Conservation (phyloP, 2,888 invertebrate genomes). For the Aphidoletes aphidimyza region DNA sequence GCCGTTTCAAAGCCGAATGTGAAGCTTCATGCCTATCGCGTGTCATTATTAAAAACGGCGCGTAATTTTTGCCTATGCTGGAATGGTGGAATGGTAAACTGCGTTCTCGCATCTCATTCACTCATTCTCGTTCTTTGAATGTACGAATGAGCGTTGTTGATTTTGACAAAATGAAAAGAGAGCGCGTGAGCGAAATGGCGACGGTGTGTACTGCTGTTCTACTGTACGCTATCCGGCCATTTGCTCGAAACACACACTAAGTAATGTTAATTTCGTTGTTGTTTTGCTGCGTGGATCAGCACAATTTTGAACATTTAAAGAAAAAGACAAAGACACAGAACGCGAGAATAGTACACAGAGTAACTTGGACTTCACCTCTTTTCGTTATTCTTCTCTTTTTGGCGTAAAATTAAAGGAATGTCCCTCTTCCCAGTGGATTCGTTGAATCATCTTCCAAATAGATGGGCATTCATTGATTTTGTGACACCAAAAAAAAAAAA, state of each 20-base stretch:
- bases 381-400: constrained; percentile 15
- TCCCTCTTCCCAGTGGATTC: not conserved
- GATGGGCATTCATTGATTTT: not conserved
- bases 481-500: too few relatives aligned
- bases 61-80: not conserved
- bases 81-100: too few relatives aligned
- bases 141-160: not conserved
- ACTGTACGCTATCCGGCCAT: too few relatives aligned
- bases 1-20: not conserved
- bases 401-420: not conserved
- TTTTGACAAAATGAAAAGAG: not conserved
- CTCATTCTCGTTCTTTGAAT: too few relatives aligned
- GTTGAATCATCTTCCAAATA: not conserved
- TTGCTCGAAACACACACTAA: too few relatives aligned
- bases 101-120: too few relatives aligned
- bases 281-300: not conserved
- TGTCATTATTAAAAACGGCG: constrained; percentile 1
- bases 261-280: constrained; percentile 35
- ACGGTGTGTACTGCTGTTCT: not conserved
- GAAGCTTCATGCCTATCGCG: not conserved
- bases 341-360: not conserved
- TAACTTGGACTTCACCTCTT: constrained; percentile 8
- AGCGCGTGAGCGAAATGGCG: constrained; percentile 34
- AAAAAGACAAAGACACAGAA: not conserved
- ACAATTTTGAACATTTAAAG: not conserved